phyloP scores from a whole-genome alignment of 2,113 vertebrate genomes.

The Epinephelus moara region DNA sequence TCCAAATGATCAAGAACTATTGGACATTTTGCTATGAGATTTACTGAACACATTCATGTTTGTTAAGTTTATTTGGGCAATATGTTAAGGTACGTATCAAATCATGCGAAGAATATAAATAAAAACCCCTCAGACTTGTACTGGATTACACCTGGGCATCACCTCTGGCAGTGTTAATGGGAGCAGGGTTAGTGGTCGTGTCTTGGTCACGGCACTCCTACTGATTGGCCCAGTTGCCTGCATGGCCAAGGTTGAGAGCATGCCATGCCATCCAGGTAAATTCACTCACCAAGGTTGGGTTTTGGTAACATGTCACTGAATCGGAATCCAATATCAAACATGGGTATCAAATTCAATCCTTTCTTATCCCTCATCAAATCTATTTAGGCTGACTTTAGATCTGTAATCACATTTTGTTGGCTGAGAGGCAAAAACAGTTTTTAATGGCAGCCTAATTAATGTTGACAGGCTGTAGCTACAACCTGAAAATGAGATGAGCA shows the following conservation, averaged over 20 bases:
- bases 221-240: not conserved
- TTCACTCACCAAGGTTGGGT: not conserved
- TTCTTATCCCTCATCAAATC: not conserved
- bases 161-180: not conserved
- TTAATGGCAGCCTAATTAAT: constrained; percentile 6
- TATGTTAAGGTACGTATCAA: not conserved
- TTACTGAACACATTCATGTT: not conserved
- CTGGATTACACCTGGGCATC: not conserved
- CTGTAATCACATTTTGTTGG: not conserved
- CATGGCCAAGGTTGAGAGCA: not conserved
- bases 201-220: not conserved
- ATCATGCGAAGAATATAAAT: not conserved
- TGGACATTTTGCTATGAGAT: not conserved
- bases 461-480: not conserved
- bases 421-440: not conserved
- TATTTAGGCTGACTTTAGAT: not conserved
- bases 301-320: not conserved
- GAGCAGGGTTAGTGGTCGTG: not conserved
- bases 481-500: constrained; percentile 10
- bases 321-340: not conserved
- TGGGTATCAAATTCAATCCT: not conserved
- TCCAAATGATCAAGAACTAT: not conserved
- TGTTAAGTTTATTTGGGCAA: not conserved
- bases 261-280: not conserved
- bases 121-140: too few species aligned